Base-by-base conservation (phyloP, 2,797 vertebrate species). In the Microctenopoma lineatum region DNA sequence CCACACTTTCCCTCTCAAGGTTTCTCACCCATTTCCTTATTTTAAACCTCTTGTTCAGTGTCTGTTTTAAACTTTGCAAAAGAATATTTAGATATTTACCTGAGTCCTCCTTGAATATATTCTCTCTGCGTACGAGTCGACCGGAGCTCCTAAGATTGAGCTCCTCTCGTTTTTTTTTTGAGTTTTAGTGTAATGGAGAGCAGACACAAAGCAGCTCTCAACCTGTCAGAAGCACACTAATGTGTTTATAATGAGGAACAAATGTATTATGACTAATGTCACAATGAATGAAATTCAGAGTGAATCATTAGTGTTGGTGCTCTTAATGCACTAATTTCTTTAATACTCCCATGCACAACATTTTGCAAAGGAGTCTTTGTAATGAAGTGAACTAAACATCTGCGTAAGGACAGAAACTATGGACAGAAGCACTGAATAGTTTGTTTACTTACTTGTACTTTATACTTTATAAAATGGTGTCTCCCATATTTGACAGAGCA, bases 241-340 rank as follows among this genome's bases (percentile, higher is more conserved):
- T 89, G 89, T 89, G 87, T 88, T 89, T 86, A 73, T 91, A 90
- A 91, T 86, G 86, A 91, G 76, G 66, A 86, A 77, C 79, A 80
- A 90, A 83, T 85, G 83, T 84, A 87, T 89, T 87, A 87, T 84
- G 81, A 86, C 75, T 87, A 80, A 88, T 84, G 78, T 82, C 85
- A 80, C 70, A 74, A 71, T 66, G 70, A 84, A 79, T 89, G 68
- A 68, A 79, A 83, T 84, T 87, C 63, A 68, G 59, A 82, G 76
- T 75, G 79, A 87, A 86, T 87, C 79, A 80, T 73, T 55, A 45
- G 77, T 77, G 59, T 62, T 50, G 21, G 58, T 59, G 46, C 60
- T 71, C 48, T 70, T 83, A 80, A 82, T 83, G 73, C 61, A 59
- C 65, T 59, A 4, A 50, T 72, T 73, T 56, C 26, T 64, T 58